These are phyloP conservation scores for Tethea ocularis DNA, from an alignment of 2,888 invertebrate genomes.

Conservation along the genomic window DNA sequence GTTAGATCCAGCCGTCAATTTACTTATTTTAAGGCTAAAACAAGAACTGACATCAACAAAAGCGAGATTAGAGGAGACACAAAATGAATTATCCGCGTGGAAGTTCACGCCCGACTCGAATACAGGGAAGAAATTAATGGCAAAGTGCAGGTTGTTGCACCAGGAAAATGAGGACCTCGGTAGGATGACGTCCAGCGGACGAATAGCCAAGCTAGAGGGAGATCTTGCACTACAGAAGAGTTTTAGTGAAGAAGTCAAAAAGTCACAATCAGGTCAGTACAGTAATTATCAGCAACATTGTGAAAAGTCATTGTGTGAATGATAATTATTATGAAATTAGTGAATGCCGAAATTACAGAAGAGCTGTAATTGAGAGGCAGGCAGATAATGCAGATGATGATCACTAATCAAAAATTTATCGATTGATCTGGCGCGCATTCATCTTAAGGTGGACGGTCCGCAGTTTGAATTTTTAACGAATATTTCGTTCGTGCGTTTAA, in stretches of 20 bases:
- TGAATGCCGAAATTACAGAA: no score
- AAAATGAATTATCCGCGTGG: constrained; percentile 99
- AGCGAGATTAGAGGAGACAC: constrained; percentile 97
- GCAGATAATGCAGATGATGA: no score
- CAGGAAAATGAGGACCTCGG: constrained; percentile 99
- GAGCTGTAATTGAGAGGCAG: no score
- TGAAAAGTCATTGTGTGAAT: no score
- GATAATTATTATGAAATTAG: no score
- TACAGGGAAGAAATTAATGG: constrained; percentile 98
- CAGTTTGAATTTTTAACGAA: no score
- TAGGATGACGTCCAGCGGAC: constrained; percentile 96
- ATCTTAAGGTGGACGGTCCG: no score
- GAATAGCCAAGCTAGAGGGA: constrained; percentile 97
- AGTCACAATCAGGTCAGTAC: constrained; percentile 93
- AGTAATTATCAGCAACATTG: no score
- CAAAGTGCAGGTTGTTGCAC: constrained; percentile 96
- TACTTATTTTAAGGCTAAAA: constrained; percentile 94
- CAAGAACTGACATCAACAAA: constrained; percentile 95
- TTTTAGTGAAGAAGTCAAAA: constrained; percentile 97
- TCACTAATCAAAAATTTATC: no score
- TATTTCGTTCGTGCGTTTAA: no score
- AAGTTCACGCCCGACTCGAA: constrained; percentile 99
- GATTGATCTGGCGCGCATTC: no score
- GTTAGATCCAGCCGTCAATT: constrained; percentile 97
- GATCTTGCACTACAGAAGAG: constrained; percentile 97